Evolutionary conservation across 2,113 vertebrate genomes (phyloP), one percentile per base, ranked within the genome.

Genomic region (Tychaedon coryphoeus): DNA sequence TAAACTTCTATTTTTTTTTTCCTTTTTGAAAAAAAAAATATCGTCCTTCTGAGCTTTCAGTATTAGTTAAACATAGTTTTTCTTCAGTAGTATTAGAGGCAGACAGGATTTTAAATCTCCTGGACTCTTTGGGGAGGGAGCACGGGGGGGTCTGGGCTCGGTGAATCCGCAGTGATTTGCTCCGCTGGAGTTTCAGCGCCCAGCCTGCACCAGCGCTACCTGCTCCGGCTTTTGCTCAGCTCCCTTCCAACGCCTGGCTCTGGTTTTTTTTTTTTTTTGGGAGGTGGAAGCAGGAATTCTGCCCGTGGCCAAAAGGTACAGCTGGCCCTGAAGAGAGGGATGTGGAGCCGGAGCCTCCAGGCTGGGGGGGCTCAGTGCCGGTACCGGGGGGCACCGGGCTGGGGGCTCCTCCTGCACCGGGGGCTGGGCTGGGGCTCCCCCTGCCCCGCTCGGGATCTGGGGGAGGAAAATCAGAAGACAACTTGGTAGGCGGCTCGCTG

Each of bases 1-100:
- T 91, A 94, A 95, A 96, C 89, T 96, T 81, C 24, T 87, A 28
- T 72, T 19, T 11, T 22, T 40, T 38, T 53, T 45, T 43, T 14
- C 22, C 31, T 29, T 4, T 16, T 53, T 4, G 15, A 53, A 53
- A 26, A 28, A 45, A 38, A 33, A 57, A 6, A 25, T n/a, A 38
- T 45, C 50, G 2, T 54, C 75, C 86, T 70, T 61, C 50, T 0
- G 65, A 91, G 96, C 96, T 71, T 56, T 61, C 70, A 1, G 33
- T 14, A 9, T 66, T 40, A 80, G 26, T 93, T 93, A 53, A 51
- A 45, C 2, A 0, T 42, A 86, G 62, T 72, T 76, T 87, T 56
- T 54, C 48, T 54, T 65, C 77, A 84, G 97, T 87, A 42, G 89
- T 84, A 31, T 97, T 90, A 88, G 96, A 97, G 66, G 43, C 66